phyloP scores from a whole-genome alignment of 92 coral and sea anemone genomes.

The Epizoanthus fatuus region DNA sequence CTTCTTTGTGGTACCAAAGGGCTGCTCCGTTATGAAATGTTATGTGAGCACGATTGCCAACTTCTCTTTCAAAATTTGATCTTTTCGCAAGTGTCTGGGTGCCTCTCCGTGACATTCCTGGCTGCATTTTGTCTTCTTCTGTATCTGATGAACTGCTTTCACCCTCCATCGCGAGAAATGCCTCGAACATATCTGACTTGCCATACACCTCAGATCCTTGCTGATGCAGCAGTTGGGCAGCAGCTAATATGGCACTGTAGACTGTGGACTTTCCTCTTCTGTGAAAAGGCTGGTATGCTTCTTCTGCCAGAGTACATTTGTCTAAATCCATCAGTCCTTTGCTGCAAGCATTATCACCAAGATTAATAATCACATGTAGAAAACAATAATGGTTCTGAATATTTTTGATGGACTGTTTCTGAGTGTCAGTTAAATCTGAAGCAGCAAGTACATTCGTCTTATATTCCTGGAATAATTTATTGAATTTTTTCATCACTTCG shows the following conservation, averaged over 20 bases:
- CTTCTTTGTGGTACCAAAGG: too few species aligned
- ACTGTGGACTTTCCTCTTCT: constrained; percentile 19
- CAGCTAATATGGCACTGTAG: constrained; percentile 27
- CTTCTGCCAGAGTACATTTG: constrained; percentile 6
- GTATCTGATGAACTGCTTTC: too few species aligned
- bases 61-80: background rate
- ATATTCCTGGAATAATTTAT: background rate
- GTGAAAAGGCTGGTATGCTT: constrained; percentile 12
- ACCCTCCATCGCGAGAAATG: background rate
- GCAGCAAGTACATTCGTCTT: too few species aligned
- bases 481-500: background rate
- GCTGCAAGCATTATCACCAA: constrained; percentile 1
- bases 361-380: constrained; percentile 28
- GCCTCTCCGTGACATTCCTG: background rate
- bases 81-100: background rate
- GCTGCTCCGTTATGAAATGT: too few species aligned
- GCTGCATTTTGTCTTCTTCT: background rate
- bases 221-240: constrained; percentile 25
- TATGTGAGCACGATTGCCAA: constrained; percentile 16
- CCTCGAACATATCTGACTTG: constrained; percentile 30
- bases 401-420: constrained; percentile 13
- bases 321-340: constrained; percentile 19
- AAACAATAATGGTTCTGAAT: constrained; percentile 16
- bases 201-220: constrained; percentile 24
- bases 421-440: background rate